A percentile compares a stretch with the other conserved stretches of the same genome.
phyloP scores from a whole-genome alignment of 1,140 invertebrate genomes.

The Hyphantria cunea region DNA sequence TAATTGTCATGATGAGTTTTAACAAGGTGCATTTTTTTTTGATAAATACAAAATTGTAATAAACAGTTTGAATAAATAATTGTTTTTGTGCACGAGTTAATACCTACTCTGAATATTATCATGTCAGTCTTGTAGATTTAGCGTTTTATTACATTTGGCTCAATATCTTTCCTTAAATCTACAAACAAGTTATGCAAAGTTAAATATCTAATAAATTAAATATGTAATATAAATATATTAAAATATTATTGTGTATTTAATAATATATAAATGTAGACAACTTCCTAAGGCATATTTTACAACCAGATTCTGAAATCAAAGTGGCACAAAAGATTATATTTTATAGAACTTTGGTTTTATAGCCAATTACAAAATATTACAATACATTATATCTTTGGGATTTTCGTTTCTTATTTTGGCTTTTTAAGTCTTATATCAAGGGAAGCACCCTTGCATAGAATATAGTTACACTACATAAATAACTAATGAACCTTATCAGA shows the following conservation, averaged over 20 bases:
- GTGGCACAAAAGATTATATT: slow-evolving; percentile 68
- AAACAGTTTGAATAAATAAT: slow-evolving; percentile 67
- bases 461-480: slow-evolving; percentile 14
- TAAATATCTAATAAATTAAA: slow-evolving; percentile 69
- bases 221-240: slow-evolving; percentile 76
- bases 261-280: slow-evolving; percentile 62
- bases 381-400: slow-evolving; percentile 61
- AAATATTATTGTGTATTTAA: slow-evolving; percentile 68
- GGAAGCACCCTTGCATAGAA: slow-evolving; percentile 15
- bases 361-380: slow-evolving; percentile 58
- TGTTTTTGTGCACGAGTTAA: slow-evolving; percentile 77
- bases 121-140: slow-evolving; percentile 83
- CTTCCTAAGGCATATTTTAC: slow-evolving; percentile 53
- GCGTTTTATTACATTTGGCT: slow-evolving; percentile 71
- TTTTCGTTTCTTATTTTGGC: slow-evolving; percentile 34
- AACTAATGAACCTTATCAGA: slow-evolving; percentile 24
- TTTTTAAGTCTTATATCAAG: slow-evolving; percentile 16
- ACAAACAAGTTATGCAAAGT: slow-evolving; percentile 73
- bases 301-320: slow-evolving; percentile 57
- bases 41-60: slow-evolving; percentile 67
- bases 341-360: slow-evolving; percentile 67
- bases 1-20: slow-evolving; percentile 82
- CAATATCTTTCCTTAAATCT: slow-evolving; percentile 67
- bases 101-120: slow-evolving; percentile 80
- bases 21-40: slow-evolving; percentile 79